Conservation (phyloP, 1,140 invertebrate genomes). For the Caenorhabditis latens region DNA sequence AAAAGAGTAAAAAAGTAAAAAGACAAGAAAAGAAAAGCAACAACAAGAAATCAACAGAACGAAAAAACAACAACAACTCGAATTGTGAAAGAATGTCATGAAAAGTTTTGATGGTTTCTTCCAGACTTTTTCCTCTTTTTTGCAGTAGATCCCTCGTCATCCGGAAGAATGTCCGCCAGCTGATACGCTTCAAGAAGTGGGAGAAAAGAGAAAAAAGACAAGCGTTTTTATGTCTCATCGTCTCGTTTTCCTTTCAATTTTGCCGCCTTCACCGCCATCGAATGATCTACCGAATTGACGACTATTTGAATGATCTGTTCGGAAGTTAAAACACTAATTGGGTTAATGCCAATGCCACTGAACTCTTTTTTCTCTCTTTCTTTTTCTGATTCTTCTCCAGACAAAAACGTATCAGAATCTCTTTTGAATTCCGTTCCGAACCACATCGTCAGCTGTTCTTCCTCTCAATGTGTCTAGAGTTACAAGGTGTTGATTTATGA, state of each 20-base stretch:
- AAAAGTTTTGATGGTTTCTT: constrained; percentile 19
- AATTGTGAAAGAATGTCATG: background rate
- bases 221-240: constrained; percentile 52
- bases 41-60: background rate
- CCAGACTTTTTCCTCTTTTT: background rate
- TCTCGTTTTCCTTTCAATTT: constrained; percentile 51
- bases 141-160: constrained; percentile 3
- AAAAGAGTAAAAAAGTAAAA: background rate
- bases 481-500: constrained; percentile 54
- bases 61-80: constrained; percentile 8
- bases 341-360: constrained; percentile 31
- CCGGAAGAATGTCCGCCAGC: constrained; percentile 41
- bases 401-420: background rate
- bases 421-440: constrained; percentile 15
- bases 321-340: constrained; percentile 46
- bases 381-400: background rate
- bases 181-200: constrained; percentile 35
- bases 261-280: constrained; percentile 46
- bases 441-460: constrained; percentile 22
- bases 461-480: constrained; percentile 20
- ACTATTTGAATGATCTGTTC: constrained; percentile 49
- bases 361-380: background rate
- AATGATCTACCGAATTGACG: constrained; percentile 31
- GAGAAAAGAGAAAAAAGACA: constrained; percentile 16
- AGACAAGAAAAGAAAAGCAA: background rate